Evolutionary conservation across 2,797 vertebrate species (phyloP).

Genomic region (Emydoidea blandingii): DNA sequence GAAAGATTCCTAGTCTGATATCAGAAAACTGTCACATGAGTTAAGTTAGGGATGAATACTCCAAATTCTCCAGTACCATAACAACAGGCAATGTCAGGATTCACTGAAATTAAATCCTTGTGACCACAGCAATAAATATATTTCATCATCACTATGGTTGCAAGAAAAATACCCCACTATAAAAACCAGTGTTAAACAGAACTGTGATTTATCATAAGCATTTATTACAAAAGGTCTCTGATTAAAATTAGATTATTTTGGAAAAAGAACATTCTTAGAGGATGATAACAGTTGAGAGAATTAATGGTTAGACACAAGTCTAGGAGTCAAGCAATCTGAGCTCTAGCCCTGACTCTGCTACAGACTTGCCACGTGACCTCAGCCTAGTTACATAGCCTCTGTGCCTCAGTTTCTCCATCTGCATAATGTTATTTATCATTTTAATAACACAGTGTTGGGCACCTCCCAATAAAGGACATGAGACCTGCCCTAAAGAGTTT

Average conservation of each 20-base stretch:
- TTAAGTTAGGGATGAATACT: background rate
- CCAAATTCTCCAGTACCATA: background rate
- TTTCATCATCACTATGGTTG: background rate
- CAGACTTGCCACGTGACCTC: background rate
- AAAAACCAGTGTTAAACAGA: background rate
- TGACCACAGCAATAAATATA: background rate
- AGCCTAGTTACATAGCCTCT: background rate
- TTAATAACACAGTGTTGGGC: background rate
- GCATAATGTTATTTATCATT: background rate
- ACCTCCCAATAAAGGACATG: background rate
- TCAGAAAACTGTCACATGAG: background rate
- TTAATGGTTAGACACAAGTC: background rate
- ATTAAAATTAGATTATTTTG: background rate
- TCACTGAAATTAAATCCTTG: background rate
- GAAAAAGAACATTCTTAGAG: background rate
- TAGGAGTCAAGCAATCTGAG: fast-evolving
- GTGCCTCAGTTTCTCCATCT: background rate
- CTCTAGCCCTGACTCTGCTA: fast-evolving
- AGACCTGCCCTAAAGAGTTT: slow-evolving; percentile 22
- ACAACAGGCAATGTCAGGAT: background rate
- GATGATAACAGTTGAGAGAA: background rate
- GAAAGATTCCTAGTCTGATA: background rate
- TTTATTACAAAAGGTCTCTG: background rate
- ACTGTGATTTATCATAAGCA: background rate
- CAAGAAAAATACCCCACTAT: background rate